Conservation (phyloP, 2,113 vertebrate genomes). For the Mustela lutreola region DNA sequence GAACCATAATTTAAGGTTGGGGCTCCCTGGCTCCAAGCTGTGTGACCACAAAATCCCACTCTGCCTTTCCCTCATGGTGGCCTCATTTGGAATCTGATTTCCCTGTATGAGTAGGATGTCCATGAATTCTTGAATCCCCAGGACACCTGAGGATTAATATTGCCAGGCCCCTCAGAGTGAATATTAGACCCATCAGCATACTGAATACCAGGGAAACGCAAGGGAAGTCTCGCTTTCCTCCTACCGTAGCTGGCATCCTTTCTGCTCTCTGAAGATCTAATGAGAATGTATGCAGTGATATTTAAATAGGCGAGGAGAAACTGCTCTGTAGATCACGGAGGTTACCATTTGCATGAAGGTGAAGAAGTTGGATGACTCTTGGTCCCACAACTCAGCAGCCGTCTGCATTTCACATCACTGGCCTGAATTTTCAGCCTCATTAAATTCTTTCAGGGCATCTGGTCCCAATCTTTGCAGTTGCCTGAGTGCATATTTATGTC, state of each 20-base stretch:
- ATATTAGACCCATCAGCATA: not conserved
- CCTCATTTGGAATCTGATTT: not conserved
- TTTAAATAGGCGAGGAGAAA: slow-evolving; percentile 46
- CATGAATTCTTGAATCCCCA: not conserved
- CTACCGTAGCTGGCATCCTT: not conserved
- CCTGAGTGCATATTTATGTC: slow-evolving; percentile 43
- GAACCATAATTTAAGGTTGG: not conserved
- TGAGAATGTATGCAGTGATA: not conserved
- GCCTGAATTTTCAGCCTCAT: slow-evolving; percentile 73
- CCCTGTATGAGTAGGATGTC: not conserved
- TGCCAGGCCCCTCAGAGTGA: not conserved
- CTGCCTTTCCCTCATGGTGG: not conserved
- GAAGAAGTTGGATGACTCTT: slow-evolving; percentile 39
- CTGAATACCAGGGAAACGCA: not conserved
- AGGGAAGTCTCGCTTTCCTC: not conserved
- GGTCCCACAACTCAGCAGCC: not conserved
- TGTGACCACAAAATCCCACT: not conserved
- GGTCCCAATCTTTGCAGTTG: slow-evolving; percentile 56
- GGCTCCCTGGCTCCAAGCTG: not conserved
- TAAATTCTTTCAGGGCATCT: slow-evolving; percentile 70
- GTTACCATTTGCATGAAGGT: slow-evolving; percentile 59
- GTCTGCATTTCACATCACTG: slow-evolving; percentile 60
- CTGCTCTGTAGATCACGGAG: slow-evolving; percentile 39
- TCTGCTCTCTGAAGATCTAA: not conserved
- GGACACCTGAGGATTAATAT: not conserved